Base-by-base conservation (phyloP, 1,140 invertebrate species). In the Lutraria rhynchaena region DNA sequence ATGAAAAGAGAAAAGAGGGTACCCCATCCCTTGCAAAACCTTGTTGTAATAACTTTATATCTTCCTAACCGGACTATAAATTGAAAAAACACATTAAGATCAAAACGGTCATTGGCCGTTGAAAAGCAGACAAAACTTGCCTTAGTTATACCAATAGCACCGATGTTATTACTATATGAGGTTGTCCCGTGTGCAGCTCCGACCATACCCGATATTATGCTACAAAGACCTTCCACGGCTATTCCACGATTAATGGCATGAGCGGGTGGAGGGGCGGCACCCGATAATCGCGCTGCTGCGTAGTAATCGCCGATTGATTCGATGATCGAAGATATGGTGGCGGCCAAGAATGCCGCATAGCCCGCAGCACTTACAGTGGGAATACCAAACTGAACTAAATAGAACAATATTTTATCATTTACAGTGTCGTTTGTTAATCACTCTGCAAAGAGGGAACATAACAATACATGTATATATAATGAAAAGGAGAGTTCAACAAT, bases 241-340 rank as follows among this genome's bases (percentile, higher is more conserved):
- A 98, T 96, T 82, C 90, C 90, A 51, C 91, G 78, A 69, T 92
- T 91, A 11, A 98, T 96, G 0, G 96, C 96, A 89, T 97, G 96
- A 9, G 96, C 90, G 0, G 97, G 97, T 0, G 97, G 97, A 0
- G 96, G 94, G 0, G 95, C 95, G 0, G 96, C 96, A 27, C 85
- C 83, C 74, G 96, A 95, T 94, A 97, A 95, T 90, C 95, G 94
- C 0, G 96, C 96, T 3, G 96, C 96, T 3, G 96, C 97, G 53
- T 96, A 96, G 92, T 98, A 98, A 91, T 98, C 97, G 86, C 96
- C 97, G 69, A 98, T 95, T 0, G 96, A 97, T 92, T 98, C 96
- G 7, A 97, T 95, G 0, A 96, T 95, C 63, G 96, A 97, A 0
- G 96, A 95, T 11, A 98, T 88, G 5, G 97, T 95, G 0, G 96